Evolutionary conservation across 2,888 invertebrate genomes (phyloP).

Genomic region (Eupelmus urozonus): DNA sequence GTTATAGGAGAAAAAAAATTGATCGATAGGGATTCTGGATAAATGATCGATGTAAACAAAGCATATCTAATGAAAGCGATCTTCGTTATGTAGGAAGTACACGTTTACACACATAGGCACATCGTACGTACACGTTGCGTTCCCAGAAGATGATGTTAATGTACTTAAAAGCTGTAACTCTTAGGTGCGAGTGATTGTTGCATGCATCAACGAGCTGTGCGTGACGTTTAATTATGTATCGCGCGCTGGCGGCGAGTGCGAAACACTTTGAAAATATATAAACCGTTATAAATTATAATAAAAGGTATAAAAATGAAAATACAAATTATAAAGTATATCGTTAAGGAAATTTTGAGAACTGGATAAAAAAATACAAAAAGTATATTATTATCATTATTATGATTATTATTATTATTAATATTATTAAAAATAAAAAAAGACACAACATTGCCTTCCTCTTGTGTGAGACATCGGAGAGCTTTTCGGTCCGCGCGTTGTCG

Average conservation of each 20-base stretch:
- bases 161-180: slow-evolving; percentile 1
- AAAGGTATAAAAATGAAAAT: slow-evolving; percentile 7
- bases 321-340: slow-evolving; percentile 44
- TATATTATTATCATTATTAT: slow-evolving; percentile 40
- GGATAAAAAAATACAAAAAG: slow-evolving; percentile 45
- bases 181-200: slow-evolving; percentile 33
- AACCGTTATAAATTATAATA: not conserved
- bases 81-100: not conserved
- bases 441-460: slow-evolving; percentile 75
- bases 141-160: slow-evolving; percentile 10
- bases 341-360: slow-evolving; percentile 53
- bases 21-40: slow-evolving; percentile 11
- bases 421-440: slow-evolving; percentile 61
- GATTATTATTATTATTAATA: too few species aligned
- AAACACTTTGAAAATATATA: not conserved
- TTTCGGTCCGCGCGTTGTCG: slow-evolving; percentile 63
- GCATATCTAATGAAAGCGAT: slow-evolving; percentile 32
- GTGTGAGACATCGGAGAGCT: slow-evolving; percentile 61
- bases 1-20: not conserved
- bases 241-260: not conserved
- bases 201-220: slow-evolving; percentile 24
- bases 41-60: slow-evolving; percentile 19
- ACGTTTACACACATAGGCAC: not conserved
- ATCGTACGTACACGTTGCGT: slow-evolving; percentile 23
- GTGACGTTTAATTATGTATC: slow-evolving; percentile 31